Evolutionary conservation across 2,113 vertebrate species (phyloP).

Genomic region (Sorex fumeus): DNA sequence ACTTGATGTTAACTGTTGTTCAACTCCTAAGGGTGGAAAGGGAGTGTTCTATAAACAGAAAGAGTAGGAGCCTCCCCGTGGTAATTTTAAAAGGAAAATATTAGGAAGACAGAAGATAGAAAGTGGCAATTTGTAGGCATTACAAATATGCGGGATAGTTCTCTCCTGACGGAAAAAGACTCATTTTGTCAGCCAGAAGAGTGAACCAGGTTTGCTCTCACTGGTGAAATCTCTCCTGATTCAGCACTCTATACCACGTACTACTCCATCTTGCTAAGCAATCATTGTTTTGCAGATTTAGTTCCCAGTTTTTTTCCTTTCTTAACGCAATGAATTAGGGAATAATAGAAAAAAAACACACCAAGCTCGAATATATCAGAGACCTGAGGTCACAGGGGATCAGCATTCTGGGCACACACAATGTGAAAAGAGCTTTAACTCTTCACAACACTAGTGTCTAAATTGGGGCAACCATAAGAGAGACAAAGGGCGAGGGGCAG

Average conservation of each 20-base stretch:
- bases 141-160: constrained; percentile 36
- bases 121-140: constrained; percentile 55
- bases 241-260: background rate
- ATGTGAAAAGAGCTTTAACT: background rate
- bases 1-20: background rate
- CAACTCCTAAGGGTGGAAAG: constrained; percentile 36
- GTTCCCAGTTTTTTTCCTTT: constrained; percentile 16
- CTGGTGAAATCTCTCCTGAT: constrained; percentile 46
- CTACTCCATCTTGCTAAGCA: background rate
- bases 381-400: background rate
- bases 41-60: constrained; percentile 47
- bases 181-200: constrained; percentile 48
- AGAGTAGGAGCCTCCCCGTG: constrained; percentile 57
- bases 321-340: constrained; percentile 5
- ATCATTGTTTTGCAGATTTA: background rate
- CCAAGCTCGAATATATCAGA: background rate
- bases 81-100: constrained; percentile 71
- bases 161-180: background rate
- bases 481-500: background rate
- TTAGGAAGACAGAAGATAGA: constrained; percentile 58
- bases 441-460: background rate
- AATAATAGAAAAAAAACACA: constrained; percentile 48
- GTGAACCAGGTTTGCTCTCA: background rate
- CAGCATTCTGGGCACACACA: background rate
- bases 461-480: background rate